A percentile compares a stretch with the other conserved stretches of the same genome.
phyloP scores from a whole-genome alignment of 2,797 vertebrate genomes.

The Tadarida brasiliensis region DNA sequence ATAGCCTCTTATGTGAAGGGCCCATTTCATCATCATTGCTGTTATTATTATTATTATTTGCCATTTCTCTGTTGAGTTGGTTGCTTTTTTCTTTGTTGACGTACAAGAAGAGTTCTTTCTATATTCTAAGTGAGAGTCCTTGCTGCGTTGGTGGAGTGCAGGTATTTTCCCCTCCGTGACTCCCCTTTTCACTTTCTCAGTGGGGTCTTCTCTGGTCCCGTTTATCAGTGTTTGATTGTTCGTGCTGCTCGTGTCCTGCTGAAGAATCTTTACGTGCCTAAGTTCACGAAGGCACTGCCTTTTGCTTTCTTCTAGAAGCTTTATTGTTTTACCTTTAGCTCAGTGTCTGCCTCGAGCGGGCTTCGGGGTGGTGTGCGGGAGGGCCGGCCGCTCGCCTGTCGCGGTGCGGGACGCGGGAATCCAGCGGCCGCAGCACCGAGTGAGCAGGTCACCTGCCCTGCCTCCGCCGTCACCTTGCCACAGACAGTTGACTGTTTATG shows the following conservation, averaged over 20 bases:
- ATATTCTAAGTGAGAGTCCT: background rate
- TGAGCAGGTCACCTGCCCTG: background rate
- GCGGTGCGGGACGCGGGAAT: too few species aligned
- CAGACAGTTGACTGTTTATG: background rate
- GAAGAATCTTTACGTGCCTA: background rate
- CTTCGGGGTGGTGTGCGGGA: background rate
- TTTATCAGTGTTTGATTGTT: background rate
- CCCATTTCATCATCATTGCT: background rate
- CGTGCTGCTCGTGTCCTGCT: background rate
- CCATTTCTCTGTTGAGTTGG: background rate
- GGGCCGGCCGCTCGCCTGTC: accelerated
- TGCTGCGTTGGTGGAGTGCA: background rate
- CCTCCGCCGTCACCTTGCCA: background rate
- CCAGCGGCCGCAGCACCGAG: too few species aligned
- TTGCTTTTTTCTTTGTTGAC: background rate
- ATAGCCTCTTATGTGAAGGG: background rate
- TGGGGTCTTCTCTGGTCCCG: background rate
- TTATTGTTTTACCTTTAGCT: background rate
- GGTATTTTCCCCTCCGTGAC: background rate
- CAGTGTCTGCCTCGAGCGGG: background rate
- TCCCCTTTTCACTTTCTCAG: background rate
- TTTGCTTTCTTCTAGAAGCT: background rate
- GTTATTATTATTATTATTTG: background rate
- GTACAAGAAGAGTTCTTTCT: background rate
- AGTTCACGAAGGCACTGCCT: background rate